Percentiles rank a stretch among this genome's conserved stretches.
Evolutionary conservation across 2,797 vertebrate species (phyloP).

Genomic region (Artibeus jamaicensis): DNA sequence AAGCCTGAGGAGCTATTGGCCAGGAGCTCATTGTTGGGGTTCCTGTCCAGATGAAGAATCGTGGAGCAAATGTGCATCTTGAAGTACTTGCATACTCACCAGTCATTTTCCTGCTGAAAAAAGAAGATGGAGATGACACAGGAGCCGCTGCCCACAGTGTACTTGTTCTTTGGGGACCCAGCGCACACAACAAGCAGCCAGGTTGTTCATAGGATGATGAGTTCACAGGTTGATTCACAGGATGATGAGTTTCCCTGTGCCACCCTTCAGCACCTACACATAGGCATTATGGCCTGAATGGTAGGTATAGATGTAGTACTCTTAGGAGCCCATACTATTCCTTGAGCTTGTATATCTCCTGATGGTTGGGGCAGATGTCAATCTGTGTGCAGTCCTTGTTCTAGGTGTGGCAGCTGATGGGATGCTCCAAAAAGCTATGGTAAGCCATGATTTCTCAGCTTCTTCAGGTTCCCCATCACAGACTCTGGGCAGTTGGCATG

Average conservation of each 20-base stretch:
- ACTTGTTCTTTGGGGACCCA: constrained; percentile 88
- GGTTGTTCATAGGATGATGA: constrained; percentile 87
- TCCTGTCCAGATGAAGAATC: constrained; percentile 86
- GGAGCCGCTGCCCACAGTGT: constrained; percentile 85
- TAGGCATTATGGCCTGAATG: constrained; percentile 87
- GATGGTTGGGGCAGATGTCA: constrained; percentile 96
- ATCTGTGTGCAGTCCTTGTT: constrained; percentile 79
- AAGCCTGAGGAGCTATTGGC: constrained; percentile 85
- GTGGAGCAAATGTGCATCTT: constrained; percentile 88
- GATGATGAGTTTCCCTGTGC: constrained; percentile 85
- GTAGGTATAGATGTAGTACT: constrained; percentile 86
- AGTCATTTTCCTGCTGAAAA: constrained; percentile 88
- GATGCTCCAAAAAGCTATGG: background rate
- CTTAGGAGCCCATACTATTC: constrained; percentile 92
- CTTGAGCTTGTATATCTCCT: constrained; percentile 95
- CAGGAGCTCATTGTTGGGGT: constrained; percentile 86
- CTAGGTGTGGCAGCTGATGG: background rate
- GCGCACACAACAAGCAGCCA: constrained; percentile 84
- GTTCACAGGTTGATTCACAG: constrained; percentile 83
- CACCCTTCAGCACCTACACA: constrained; percentile 84
- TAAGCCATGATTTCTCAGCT: background rate
- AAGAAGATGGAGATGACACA: constrained; percentile 87
- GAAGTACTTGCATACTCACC: constrained; percentile 89
- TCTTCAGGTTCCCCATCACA: background rate
- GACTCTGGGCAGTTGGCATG: background rate